Evolutionary conservation across 2,888 invertebrate genomes (phyloP).

Genomic region (Mythimna pallens): DNA sequence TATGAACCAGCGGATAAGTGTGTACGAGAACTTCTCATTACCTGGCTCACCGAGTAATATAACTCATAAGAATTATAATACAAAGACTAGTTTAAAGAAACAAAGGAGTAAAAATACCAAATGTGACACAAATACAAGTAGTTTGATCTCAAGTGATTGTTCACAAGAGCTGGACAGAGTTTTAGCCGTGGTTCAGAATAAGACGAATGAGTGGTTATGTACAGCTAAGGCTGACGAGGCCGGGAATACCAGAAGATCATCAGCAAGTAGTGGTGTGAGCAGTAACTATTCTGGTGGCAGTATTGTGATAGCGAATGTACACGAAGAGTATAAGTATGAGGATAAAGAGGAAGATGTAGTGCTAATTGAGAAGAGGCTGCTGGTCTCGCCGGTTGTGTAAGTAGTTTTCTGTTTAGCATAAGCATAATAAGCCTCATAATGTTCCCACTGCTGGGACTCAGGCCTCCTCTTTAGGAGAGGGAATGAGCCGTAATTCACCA

Average conservation of each 20-base stretch:
- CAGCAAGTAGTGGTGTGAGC: conserved; percentile 87
- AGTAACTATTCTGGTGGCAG: conserved; percentile 83
- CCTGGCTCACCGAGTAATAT: conserved; percentile 85
- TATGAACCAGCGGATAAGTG: conserved; percentile 74
- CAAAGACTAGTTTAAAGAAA: conserved; percentile 80
- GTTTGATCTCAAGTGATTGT: conserved; percentile 70
- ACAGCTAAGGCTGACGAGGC: conserved; percentile 71
- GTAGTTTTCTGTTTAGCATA: conserved; percentile 45
- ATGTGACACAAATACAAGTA: conserved; percentile 52
- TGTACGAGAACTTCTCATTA: conserved; percentile 85
- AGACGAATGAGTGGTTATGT: conserved; percentile 83
- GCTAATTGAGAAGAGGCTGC: conserved; percentile 92
- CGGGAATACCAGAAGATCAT: conserved; percentile 84
- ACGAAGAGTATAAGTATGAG: conserved; percentile 94
- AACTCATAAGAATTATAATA: conserved; percentile 83
- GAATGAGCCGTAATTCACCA: no score
- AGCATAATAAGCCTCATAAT: no score
- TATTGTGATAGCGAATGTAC: conserved; percentile 90
- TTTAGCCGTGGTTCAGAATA: conserved; percentile 82
- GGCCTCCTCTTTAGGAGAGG: no score
- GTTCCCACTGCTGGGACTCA: no score
- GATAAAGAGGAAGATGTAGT: conserved; percentile 93
- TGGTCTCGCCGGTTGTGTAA: conserved; percentile 90
- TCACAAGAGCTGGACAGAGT: conserved; percentile 79
- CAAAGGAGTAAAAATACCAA: conserved; percentile 38